Evolutionary conservation across 2,888 invertebrate genomes (phyloP).

Genomic region (Zaprionus obscuricornis): DNA sequence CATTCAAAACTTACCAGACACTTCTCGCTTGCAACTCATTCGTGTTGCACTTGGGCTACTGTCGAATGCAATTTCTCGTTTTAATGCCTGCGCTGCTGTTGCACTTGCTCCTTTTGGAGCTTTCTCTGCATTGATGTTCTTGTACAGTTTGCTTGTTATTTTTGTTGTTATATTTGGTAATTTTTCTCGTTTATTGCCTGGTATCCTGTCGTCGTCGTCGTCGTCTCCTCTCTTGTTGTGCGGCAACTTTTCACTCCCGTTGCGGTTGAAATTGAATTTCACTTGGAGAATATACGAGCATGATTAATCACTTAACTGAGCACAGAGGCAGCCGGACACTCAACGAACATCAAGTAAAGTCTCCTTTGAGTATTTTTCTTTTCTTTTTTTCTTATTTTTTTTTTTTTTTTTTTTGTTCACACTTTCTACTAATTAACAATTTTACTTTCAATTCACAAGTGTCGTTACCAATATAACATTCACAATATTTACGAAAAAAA

Average conservation of each 20-base stretch:
- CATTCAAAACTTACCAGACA: conserved; percentile 33
- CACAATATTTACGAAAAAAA: too few species aligned
- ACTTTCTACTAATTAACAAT: conserved; percentile 17
- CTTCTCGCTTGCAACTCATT: conserved; percentile 10
- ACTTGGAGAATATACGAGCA: conserved; percentile 70
- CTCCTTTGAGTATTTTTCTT: conserved; percentile 3
- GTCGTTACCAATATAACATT: too few species aligned
- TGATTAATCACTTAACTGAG: conserved; percentile 68
- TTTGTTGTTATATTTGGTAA: conserved; percentile 32
- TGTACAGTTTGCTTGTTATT: conserved; percentile 15
- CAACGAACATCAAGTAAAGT: conserved; percentile 1
- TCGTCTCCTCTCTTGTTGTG: conserved; percentile 20
- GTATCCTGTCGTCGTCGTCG: conserved; percentile 35
- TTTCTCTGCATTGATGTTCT: conserved; percentile 16
- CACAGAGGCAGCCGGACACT: conserved; percentile 9
- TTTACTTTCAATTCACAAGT: conserved; percentile 4
- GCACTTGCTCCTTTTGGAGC: conserved; percentile 12
- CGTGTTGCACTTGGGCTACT: conserved; percentile 4
- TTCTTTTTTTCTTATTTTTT: not conserved
- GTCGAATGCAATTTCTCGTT: conserved; percentile 56
- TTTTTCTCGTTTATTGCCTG: conserved; percentile 42
- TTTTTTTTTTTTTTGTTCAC: not conserved
- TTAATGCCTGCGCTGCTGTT: conserved; percentile 37
- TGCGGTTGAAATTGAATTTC: conserved; percentile 70
- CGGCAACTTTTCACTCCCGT: conserved; percentile 33